Base-by-base conservation (phyloP, 1,140 invertebrate species). In the Drusus annulatus region DNA sequence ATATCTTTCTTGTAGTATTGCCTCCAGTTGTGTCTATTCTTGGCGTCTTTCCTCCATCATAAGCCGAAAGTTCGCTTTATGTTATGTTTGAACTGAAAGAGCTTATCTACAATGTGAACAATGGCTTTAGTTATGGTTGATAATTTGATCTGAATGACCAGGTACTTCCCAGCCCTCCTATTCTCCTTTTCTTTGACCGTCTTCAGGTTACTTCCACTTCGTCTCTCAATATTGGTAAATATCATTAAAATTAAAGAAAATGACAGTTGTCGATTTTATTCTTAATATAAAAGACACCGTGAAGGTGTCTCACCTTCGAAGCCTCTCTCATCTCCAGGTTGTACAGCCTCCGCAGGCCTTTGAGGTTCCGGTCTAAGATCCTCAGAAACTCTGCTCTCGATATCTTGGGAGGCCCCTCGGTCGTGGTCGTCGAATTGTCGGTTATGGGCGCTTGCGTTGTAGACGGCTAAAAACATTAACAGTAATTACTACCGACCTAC, bases 281-380 rank as follows among this genome's bases (percentile, higher is more conserved):
- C 1, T 5, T 1, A 16, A 21, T 17, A 5, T 1, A n/a, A 56
- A 56, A 17, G 19, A 56, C n/a, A n/a, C 5, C n/a, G 3, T 7
- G 6, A 0, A 60, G 19, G 16, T 56, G n/a, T 25, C 63, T 68
- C 65, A 84, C 82, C n/a, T 45, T 62, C 65, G 78, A 62, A 19
- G 83, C 83, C 51, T 81, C 80, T 51, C 83, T 80, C 52, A 82
- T 54, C 74, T 90, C 89, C 36, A 89, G 82, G 84, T 86, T 86
- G 19, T 89, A 85, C 10, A 90, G 86, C 58, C 88, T 85, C 78
- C 86, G 85, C 63, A 90, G 84, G 3, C 88, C 88, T 81, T 88
- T 89, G 4, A 90, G 81, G 85, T 90, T 90, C 62, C 89, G 85
- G 56, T 88, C 87, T 3, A 90, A 84, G 76, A 90, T 89, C 71